Base-by-base conservation (phyloP, 2,113 vertebrate genomes). In the Pyrgilauda ruficollis region DNA sequence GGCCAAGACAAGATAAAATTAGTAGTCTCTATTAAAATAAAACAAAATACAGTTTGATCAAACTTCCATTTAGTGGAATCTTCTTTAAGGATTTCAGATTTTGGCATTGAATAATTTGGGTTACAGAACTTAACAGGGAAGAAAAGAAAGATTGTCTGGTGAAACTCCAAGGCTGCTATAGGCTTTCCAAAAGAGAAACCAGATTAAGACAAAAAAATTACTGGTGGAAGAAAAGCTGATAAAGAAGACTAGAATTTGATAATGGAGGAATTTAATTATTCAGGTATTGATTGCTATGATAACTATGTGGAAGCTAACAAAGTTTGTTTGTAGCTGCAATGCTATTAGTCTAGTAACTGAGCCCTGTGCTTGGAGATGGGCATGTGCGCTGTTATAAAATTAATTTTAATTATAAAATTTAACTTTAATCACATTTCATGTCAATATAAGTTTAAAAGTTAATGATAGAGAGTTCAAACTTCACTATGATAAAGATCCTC, bases 241-340 rank as follows among this genome's bases (percentile, higher is more conserved):
- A 95, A 97, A 82, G 78, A 97, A 96, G 93, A 78, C 68, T 88
- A 93, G 84, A 72, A 96, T 95, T 96, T 96, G 86, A 93, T 95
- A 94, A 97, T 93, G 91, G 88, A 81, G 6, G 24, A 85, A 73
- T 89, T 94, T 95, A 97, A 97, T 97, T 96, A 97, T 84, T 93
- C 69, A 84, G 72, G 27, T 97, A 97, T 97, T 75, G 90, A 96
- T 96, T 96, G 76, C 75, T 46, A 87, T 69, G 87, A 96, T 93
- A 95, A 96, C 70, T 66, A 70, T 20, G 28, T 56, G 94, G 94
- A 96, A 81, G 89, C 74, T 93, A 93, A 89, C 58, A 17, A 80
- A 93, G 79, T 81, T 87, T 97, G 53, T 94, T 96, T 96, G 93
- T 87, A 86, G 93, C 77, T 69, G 80, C 68, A 95, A 47, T 75